Evolutionary conservation across 2,888 invertebrate species (phyloP), one percentile per base, ranked within the genome.

Genomic region (Caenorhabditis uteleia): DNA sequence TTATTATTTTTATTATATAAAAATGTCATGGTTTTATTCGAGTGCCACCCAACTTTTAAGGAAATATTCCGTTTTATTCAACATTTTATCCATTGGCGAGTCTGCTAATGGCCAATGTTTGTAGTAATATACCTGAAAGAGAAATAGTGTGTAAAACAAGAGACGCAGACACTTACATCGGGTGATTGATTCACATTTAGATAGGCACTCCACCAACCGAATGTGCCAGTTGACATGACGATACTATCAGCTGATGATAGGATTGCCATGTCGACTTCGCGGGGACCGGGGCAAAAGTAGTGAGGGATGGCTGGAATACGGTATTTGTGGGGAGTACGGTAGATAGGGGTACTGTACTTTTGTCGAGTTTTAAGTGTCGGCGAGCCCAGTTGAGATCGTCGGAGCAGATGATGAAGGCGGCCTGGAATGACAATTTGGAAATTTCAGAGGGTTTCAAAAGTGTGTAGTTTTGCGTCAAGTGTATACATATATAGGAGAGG

Each of bases 181-280:
- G 57, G 57, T 21, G 36, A 39, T 2, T 51, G 39, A n/a, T 62
- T 60, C 12, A 44, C 42, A 38, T 77, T 74, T 20, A 85, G 64
- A 67, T 83, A 85, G 2, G 82, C 84, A 4, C 82, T 82, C 85
- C 85, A 85, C 85, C 85, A 85, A 14, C 83, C 83, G 64, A 82
- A 85, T 0, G 85, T 83, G 1, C 85, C 85, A 1, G 83, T 77
- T 8, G 75, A 75, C 47, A 84, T 78, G 25, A 85, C 79, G 16
- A 82, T 74, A 48, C 83, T 82, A 70, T 85, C 77, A 70, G 83
- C 82, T 8, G 65, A 70, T 1, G 79, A 58, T 46, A 85, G 62
- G 4, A 83, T 77, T 4, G 84, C 83, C 55, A 85, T 64, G 65
- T 85, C 85, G 14, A 83, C 78, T 42, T 79, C 80, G 1, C 82